Percentiles rank a stretch among this genome's conserved stretches.
These are phyloP conservation scores for Drosophila elegans DNA, from an alignment of 1,140 invertebrate species.

Conservation along the genomic window DNA sequence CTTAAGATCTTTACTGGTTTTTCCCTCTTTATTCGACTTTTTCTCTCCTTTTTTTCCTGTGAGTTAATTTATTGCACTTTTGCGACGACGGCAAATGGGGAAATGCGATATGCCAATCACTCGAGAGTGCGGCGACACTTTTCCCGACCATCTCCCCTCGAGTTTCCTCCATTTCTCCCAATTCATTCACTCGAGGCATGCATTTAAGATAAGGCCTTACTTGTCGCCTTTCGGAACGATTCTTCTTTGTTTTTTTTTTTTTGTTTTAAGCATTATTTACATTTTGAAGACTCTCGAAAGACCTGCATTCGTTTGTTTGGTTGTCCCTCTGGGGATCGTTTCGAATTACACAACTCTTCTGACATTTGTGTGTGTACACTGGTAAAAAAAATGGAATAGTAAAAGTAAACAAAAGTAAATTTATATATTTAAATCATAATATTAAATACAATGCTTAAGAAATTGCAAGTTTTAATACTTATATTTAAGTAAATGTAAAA, in stretches of 20 bases:
- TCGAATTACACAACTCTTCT: constrained; percentile 35
- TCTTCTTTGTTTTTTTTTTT: constrained; percentile 63
- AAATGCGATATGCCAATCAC: constrained; percentile 82
- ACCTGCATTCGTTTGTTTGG: constrained; percentile 10
- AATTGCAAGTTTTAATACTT: too few species aligned
- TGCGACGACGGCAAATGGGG: constrained; percentile 68
- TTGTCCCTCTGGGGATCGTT: constrained; percentile 11
- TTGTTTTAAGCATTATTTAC: constrained; percentile 65
- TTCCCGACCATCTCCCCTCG: constrained; percentile 19
- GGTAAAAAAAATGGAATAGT: too few species aligned
- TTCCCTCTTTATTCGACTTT: constrained; percentile 15
- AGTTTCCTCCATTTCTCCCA: constrained; percentile 1
- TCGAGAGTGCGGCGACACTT: constrained; percentile 64
- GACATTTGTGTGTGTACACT: constrained; percentile 22
- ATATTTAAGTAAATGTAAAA: too few species aligned
- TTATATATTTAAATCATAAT: too few species aligned
- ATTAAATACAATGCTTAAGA: too few species aligned
- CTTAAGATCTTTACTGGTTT: constrained; percentile 43
- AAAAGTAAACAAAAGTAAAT: too few species aligned
- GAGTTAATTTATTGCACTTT: constrained; percentile 77
- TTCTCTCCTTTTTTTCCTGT: constrained; percentile 18
- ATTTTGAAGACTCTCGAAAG: constrained; percentile 69
- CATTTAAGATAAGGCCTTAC: constrained; percentile 81
- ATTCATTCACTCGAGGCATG: constrained; percentile 47
- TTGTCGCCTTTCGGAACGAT: constrained; percentile 59